Conservation (phyloP, 2,797 vertebrate species). For the Alca torda region DNA sequence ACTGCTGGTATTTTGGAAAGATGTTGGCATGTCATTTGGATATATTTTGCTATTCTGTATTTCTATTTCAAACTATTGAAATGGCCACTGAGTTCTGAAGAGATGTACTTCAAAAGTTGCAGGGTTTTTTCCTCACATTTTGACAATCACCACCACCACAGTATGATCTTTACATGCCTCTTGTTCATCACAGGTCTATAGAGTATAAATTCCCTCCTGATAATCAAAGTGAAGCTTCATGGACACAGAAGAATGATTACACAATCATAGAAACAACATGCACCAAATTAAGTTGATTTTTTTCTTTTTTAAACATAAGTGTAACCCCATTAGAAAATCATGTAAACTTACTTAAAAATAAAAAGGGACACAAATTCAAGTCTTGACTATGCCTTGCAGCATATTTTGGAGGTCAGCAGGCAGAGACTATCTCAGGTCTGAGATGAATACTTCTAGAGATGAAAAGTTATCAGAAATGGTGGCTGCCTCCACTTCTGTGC, state of each 20-base stretch:
- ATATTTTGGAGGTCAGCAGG: background rate
- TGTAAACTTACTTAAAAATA: background rate
- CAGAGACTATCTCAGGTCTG: background rate
- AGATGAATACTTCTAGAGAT: background rate
- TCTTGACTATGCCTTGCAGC: background rate
- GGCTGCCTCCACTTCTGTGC: background rate
- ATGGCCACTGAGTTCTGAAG: background rate
- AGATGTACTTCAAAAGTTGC: background rate
- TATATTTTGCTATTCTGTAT: background rate
- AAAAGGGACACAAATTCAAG: background rate
- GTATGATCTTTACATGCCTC: background rate
- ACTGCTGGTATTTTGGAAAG: background rate
- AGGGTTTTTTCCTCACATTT: background rate
- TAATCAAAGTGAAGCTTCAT: background rate
- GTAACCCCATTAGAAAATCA: background rate
- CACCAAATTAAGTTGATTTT: background rate
- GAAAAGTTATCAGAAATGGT: background rate
- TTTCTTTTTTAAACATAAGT: background rate
- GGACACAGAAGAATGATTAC: background rate
- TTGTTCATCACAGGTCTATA: background rate
- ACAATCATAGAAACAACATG: background rate
- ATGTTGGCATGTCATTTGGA: background rate
- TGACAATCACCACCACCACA: background rate
- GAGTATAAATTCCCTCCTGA: background rate
- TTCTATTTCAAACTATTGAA: background rate